These are phyloP conservation scores for Acleris laterana DNA, from an alignment of 2,888 invertebrate genomes.

Conservation along the genomic window DNA sequence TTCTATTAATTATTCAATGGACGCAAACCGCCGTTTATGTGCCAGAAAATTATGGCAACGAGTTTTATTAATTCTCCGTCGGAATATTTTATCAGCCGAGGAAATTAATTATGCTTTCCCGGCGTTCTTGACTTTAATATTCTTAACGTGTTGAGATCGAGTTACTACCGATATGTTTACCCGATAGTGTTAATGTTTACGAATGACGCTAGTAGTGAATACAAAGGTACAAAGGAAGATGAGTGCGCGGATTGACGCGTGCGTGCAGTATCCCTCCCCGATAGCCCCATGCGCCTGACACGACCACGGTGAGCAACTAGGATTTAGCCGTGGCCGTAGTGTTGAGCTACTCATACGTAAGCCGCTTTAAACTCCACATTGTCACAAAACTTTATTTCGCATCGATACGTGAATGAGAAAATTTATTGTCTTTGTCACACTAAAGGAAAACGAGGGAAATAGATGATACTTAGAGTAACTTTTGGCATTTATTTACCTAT, in stretches of 20 bases:
- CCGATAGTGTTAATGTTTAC: constrained; percentile 61
- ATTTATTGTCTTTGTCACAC: no score
- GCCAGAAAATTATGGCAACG: constrained; percentile 56
- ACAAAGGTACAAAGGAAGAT: constrained; percentile 5
- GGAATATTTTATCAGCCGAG: constrained; percentile 50
- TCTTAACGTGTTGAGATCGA: constrained; percentile 40
- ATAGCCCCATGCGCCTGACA: not conserved
- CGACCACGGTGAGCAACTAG: not conserved
- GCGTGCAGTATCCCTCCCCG: constrained; percentile 1
- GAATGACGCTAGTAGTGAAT: constrained; percentile 46
- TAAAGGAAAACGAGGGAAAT: no score
- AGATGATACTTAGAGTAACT: no score
- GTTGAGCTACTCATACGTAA: no score
- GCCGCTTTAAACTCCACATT: no score
- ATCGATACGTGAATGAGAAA: no score
- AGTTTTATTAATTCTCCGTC: constrained; percentile 61
- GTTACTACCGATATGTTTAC: constrained; percentile 60
- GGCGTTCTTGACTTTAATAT: constrained; percentile 16
- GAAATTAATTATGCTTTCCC: constrained; percentile 42
- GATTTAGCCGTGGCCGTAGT: not conserved
- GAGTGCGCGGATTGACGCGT: constrained; percentile 3
- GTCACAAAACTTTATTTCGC: not conserved
- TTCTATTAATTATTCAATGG: constrained; percentile 74
- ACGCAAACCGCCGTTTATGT: constrained; percentile 55
- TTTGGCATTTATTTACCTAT: no score